phyloP scores from a whole-genome alignment of 2,113 vertebrate species.

The Alligator sinensis region DNA sequence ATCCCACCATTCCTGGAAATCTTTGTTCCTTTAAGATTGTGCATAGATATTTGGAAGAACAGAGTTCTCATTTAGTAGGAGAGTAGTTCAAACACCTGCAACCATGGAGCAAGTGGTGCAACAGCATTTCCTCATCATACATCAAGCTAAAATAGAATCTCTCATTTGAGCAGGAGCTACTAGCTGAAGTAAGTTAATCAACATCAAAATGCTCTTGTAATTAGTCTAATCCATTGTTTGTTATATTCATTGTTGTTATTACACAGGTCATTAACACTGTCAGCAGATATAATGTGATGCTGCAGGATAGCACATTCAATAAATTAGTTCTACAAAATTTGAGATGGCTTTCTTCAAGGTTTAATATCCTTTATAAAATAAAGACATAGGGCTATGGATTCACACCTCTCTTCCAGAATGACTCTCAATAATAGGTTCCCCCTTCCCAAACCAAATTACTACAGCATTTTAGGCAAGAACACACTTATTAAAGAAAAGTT shows the following conservation, averaged over 20 bases:
- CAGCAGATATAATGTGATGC: not conserved
- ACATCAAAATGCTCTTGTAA: not conserved
- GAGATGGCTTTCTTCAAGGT: not conserved
- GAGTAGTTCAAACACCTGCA: not conserved
- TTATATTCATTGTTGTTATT: not conserved
- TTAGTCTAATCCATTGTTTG: not conserved
- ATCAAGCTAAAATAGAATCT: not conserved
- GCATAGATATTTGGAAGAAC: not conserved
- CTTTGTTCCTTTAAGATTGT: not conserved
- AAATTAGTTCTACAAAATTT: not conserved
- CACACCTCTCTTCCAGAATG: not conserved
- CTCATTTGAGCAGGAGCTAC: not conserved
- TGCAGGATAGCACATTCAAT: not conserved
- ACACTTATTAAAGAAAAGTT: not conserved
- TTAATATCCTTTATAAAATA: not conserved
- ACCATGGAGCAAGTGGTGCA: not conserved
- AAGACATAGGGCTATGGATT: not conserved
- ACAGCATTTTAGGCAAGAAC: not conserved
- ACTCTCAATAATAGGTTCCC: not conserved
- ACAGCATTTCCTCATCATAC: not conserved
- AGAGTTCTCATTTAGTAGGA: not conserved
- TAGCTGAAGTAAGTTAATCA: not conserved
- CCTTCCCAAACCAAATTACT: not conserved
- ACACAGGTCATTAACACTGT: not conserved
- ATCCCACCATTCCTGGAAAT: not conserved